Conservation (phyloP, 2,113 vertebrate genomes). For the Aptenodytes forsteri region DNA sequence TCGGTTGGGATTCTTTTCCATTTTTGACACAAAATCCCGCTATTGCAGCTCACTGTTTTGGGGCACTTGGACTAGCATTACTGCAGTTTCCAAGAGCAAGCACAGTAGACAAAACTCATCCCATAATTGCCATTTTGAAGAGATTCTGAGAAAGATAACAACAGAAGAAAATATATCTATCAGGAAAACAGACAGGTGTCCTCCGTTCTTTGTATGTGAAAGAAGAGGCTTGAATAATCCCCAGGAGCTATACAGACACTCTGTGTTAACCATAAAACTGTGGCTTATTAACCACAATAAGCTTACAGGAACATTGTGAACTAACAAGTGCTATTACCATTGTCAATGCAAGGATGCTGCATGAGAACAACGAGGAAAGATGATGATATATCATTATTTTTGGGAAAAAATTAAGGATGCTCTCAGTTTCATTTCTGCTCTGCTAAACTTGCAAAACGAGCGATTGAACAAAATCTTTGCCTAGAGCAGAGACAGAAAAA, state of each 20-base stretch:
- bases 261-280: neutral
- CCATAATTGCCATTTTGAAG: neutral
- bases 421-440: neutral
- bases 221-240: neutral
- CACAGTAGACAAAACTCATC: neutral
- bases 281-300: neutral
- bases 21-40: neutral
- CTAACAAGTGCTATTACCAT: neutral
- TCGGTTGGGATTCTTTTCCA: fast-evolving
- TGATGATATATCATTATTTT: neutral
- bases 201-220: neutral
- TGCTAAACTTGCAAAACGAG: neutral
- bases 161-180: neutral
- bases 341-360: neutral
- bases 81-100: neutral
- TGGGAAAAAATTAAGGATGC: neutral
- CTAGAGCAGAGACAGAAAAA: neutral
- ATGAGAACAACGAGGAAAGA: neutral
- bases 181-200: neutral
- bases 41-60: neutral
- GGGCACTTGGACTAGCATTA: neutral
- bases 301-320: neutral
- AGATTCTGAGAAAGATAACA: neutral
- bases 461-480: neutral
- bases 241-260: neutral